Conservation (phyloP, 2,797 vertebrate genomes). For the Dryobates pubescens region DNA sequence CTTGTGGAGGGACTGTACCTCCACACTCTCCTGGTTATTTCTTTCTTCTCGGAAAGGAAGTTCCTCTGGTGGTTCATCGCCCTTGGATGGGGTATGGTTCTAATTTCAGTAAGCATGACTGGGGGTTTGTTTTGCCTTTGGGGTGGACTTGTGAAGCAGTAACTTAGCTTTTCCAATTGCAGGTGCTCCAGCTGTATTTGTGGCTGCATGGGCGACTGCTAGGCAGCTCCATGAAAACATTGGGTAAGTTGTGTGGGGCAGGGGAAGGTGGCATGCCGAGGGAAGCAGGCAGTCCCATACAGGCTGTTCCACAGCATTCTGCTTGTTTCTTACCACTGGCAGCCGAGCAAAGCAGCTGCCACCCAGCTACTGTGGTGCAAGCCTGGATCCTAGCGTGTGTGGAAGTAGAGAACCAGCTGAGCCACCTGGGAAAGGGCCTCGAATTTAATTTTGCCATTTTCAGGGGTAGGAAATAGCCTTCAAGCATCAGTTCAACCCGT, state of each 20-base stretch:
- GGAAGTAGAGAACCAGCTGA: not conserved
- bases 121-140: not conserved
- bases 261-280: not conserved
- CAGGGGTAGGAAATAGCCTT: not conserved
- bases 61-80: conserved; percentile 87
- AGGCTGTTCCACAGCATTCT: not conserved
- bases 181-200: conserved; percentile 86
- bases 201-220: conserved; percentile 85
- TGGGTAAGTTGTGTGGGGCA: conserved; percentile 78
- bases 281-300: not conserved
- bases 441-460: not conserved
- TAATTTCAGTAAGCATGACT: not conserved
- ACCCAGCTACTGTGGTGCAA: not conserved
- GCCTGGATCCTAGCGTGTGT: not conserved
- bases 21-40: conserved; percentile 89
- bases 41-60: conserved; percentile 90
- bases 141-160: not conserved
- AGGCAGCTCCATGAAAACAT: conserved; percentile 88
- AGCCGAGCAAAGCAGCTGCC: not conserved
- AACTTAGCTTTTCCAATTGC: conserved; percentile 25
- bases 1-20: conserved; percentile 94
- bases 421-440: not conserved
- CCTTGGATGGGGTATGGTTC: conserved; percentile 90
- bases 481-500: not conserved
- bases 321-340: not conserved